Base-by-base conservation (phyloP, 2,797 vertebrate genomes). In the Dermochelys coriacea region DNA sequence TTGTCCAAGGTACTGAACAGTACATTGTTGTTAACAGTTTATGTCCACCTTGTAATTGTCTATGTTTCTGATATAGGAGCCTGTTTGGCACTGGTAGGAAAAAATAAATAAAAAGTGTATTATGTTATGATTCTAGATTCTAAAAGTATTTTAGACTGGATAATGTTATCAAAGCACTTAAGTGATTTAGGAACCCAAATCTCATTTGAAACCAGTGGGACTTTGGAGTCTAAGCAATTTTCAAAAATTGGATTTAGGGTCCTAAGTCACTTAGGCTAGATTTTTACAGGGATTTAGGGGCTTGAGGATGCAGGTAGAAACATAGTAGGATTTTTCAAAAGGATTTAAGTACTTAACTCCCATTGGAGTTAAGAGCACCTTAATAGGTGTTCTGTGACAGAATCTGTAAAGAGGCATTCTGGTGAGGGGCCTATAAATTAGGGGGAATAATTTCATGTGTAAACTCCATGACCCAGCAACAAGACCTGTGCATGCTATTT, bases 1-100 rank as follows among this genome's bases (percentile, higher is more conserved):
- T 84, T 95, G 91, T 97, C 93, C 97, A 91, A 95, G 97, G 95
- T 97, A 77, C 96, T 96, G 94, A 95, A 50, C 52, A 45, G 1
- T 1, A 27, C 84, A 50, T 81, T 34, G 23, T 8, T 75, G 86
- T 93, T 87, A 52, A 5, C 41, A 82, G 37, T 61, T 8, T 84
- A 14, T 64, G 31, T 21, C 64, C 25, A 5, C 2, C 55, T 90
- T 90, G n/a, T 34, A 12, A 10, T 27, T 84, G 49, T 12, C 89
- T 55, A 8, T 79, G 74, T 49, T 2, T 2, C 0, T 51, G 23
- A 45, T 93, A 34, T 82, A 59, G 8, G 47, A 41, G 45, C 81
- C 12, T 37, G 8, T 68, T 54, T 74, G 34, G 1, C 50, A 15
- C 80, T 80, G 25, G 6, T 52, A 52, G 8, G 2, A 37, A 41